phyloP scores from a whole-genome alignment of 2,888 invertebrate genomes.

The Lamproptera curius region DNA sequence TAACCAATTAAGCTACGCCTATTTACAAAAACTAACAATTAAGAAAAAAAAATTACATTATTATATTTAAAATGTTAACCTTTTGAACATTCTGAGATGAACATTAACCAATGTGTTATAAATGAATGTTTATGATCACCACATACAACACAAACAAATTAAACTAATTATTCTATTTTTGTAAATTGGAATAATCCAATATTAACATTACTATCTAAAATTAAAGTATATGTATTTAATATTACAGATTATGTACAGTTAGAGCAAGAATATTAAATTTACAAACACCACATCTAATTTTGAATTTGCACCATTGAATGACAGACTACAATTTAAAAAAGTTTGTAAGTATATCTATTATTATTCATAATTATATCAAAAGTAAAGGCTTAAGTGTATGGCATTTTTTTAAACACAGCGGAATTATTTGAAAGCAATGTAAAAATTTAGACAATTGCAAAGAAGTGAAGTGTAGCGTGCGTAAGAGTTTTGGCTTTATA shows the following conservation, averaged over 20 bases:
- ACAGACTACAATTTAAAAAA: too few relatives aligned
- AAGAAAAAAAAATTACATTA: background rate
- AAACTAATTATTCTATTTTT: background rate
- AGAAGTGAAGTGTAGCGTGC: too few relatives aligned
- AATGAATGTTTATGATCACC: background rate
- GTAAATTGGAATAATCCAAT: background rate
- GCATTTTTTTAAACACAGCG: too few relatives aligned
- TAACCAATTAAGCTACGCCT: too few relatives aligned
- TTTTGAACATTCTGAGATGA: background rate
- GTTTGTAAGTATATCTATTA: too few relatives aligned
- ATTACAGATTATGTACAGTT: background rate
- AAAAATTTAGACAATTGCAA: too few relatives aligned
- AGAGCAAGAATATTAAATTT: too few relatives aligned
- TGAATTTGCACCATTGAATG: background rate
- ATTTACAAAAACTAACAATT: background rate
- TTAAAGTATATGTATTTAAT: background rate
- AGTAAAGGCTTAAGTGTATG: too few relatives aligned
- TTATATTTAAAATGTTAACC: background rate
- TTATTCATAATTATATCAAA: too few relatives aligned
- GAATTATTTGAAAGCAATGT: too few relatives aligned
- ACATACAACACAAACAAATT: background rate
- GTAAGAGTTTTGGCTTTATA: too few relatives aligned
- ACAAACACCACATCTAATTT: background rate
- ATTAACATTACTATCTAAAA: background rate
- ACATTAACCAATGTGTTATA: background rate